These are phyloP conservation scores for Zoanthus sociatus DNA, from an alignment of 92 coral and sea anemone genomes.

Conservation along the genomic window DNA sequence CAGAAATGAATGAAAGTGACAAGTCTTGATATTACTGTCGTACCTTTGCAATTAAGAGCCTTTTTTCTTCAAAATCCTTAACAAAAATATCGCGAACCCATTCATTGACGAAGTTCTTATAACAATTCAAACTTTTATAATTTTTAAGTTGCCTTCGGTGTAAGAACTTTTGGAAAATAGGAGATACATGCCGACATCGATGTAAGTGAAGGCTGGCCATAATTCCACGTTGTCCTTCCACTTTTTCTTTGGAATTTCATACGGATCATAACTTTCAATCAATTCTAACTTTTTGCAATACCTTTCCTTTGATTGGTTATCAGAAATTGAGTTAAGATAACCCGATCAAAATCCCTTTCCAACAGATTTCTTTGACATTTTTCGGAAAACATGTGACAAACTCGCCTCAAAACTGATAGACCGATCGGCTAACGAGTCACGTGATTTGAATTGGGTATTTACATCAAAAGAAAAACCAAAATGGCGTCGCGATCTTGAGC, in stretches of 20 bases:
- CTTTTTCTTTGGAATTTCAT: conserved; percentile 51
- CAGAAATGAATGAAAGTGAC: not conserved
- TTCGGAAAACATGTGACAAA: not conserved
- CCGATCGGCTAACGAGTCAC: conserved; percentile 59
- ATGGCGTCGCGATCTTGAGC: conserved; percentile 18
- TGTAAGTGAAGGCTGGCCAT: conserved; percentile 57
- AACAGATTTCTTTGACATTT: conserved; percentile 27
- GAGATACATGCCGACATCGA: conserved; percentile 70
- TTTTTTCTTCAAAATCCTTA: conserved; percentile 61
- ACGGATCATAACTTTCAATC: conserved; percentile 52
- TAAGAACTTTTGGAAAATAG: conserved; percentile 64
- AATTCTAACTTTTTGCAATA: conserved; percentile 16
- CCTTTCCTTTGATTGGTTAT: conserved; percentile 29
- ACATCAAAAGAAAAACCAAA: conserved; percentile 40
- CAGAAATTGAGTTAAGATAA: conserved; percentile 4
- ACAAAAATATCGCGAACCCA: conserved; percentile 63
- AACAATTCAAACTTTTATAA: conserved; percentile 71
- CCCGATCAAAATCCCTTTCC: conserved; percentile 40
- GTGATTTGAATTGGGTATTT: conserved; percentile 69
- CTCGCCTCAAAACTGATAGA: conserved; percentile 45
- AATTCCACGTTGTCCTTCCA: conserved; percentile 55
- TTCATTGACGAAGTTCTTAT: conserved; percentile 64
- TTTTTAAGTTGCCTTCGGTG: conserved; percentile 72
- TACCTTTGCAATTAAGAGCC: conserved; percentile 70
- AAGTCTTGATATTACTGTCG: not conserved